Evolutionary conservation across 2,888 invertebrate species (phyloP).

Genomic region (Aphrophora alni): DNA sequence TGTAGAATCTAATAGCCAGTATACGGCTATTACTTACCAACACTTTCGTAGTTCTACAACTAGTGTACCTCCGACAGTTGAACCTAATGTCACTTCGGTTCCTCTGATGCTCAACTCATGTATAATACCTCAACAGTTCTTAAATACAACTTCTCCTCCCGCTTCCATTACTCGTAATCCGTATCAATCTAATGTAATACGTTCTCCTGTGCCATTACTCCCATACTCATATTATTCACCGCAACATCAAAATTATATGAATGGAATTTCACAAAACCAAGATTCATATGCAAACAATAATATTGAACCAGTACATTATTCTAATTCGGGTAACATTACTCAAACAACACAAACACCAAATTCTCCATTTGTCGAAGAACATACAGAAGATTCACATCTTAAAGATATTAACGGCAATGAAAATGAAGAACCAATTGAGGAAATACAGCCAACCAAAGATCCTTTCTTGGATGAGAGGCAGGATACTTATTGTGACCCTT

Average conservation of each 20-base stretch:
- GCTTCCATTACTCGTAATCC: background rate
- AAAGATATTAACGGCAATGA: slow-evolving; percentile 22
- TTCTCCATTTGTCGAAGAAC: slow-evolving; percentile 26
- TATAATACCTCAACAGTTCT: background rate
- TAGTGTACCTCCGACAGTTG: slow-evolving; percentile 19
- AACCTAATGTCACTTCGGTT: background rate
- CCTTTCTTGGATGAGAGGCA: slow-evolving; percentile 18
- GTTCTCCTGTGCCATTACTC: slow-evolving; percentile 28
- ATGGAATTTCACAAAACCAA: slow-evolving; percentile 8
- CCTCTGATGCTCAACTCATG: slow-evolving; percentile 33
- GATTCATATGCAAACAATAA: background rate
- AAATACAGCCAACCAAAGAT: slow-evolving; percentile 14
- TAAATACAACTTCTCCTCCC: background rate
- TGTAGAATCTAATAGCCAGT: slow-evolving; percentile 45
- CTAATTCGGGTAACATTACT: background rate
- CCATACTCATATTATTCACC: slow-evolving; percentile 29
- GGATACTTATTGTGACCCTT: background rate
- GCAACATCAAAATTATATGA: slow-evolving; percentile 14
- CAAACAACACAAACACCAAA: slow-evolving; percentile 35
- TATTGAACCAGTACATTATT: background rate
- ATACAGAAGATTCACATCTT: slow-evolving; percentile 29
- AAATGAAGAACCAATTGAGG: slow-evolving; percentile 31
- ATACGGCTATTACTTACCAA: slow-evolving; percentile 53
- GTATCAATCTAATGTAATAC: slow-evolving; percentile 17
- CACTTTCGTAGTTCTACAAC: slow-evolving; percentile 44